Percentiles rank a stretch among this genome's conserved stretches.
Evolutionary conservation across 2,113 vertebrate genomes (phyloP).

Genomic region (Alligator mississippiensis): DNA sequence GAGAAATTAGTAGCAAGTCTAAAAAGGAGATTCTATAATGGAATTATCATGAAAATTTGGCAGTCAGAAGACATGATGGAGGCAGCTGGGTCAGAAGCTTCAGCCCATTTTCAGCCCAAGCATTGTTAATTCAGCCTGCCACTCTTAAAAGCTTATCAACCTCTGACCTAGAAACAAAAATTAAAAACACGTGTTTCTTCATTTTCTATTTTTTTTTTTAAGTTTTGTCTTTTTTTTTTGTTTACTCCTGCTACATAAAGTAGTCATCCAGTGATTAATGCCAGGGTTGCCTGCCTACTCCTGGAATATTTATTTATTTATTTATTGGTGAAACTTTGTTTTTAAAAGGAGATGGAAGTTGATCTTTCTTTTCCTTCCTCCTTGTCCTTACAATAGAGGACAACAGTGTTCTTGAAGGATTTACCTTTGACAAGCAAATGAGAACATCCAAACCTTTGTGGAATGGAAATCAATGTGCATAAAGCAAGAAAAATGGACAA

Average conservation of each 20-base stretch:
- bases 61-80: no score
- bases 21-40: background rate
- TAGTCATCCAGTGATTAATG: background rate
- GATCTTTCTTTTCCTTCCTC: background rate
- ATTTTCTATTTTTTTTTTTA: background rate
- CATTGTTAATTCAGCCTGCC: no score
- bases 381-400: background rate
- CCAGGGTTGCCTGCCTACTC: background rate
- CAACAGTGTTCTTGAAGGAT: background rate
- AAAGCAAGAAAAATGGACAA: conserved; percentile 54
- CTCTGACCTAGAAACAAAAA: background rate
- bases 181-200: background rate
- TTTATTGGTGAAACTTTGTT: background rate
- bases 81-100: no score
- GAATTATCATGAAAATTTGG: background rate
- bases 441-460: conserved; percentile 3
- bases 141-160: no score
- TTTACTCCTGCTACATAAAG: background rate
- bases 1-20: no score
- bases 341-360: background rate
- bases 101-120: no score
- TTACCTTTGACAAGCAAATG: conserved; percentile 50
- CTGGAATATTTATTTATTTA: background rate
- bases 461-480: conserved; percentile 37
- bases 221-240: no score